phyloP scores from a whole-genome alignment of 2,888 invertebrate genomes.

The Caprella mutica region DNA sequence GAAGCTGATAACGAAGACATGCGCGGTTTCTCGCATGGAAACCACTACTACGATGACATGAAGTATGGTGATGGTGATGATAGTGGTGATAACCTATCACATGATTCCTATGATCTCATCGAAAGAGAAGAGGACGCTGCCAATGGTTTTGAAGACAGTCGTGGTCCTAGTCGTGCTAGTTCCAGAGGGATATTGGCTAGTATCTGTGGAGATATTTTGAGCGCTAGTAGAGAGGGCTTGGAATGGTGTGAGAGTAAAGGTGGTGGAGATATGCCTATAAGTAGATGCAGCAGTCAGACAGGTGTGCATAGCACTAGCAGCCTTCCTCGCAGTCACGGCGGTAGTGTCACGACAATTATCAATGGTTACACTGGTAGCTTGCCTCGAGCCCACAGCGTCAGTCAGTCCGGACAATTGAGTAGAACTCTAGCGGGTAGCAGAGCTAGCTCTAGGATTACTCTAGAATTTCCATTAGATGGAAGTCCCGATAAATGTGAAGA shows the following conservation, averaged over 20 bases:
- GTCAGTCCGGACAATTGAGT: constrained; percentile 23
- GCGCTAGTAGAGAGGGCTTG: constrained; percentile 22
- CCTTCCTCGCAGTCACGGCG: constrained; percentile 32
- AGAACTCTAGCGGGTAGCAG: constrained; percentile 28
- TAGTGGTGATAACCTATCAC: constrained; percentile 33
- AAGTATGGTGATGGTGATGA: constrained; percentile 22
- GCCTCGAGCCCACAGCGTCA: constrained; percentile 29
- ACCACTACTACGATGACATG: constrained; percentile 15
- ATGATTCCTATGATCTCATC: constrained; percentile 35
- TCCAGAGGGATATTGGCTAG: constrained; percentile 18
- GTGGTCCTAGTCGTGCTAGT: constrained; percentile 16
- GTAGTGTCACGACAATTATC: constrained; percentile 18
- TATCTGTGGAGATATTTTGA: constrained; percentile 8
- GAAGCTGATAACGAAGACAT: background rate
- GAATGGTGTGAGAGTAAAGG: constrained; percentile 31
- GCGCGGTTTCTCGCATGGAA: background rate
- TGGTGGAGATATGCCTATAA: constrained; percentile 15
- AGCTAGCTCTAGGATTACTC: constrained; percentile 31
- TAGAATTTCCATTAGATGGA: constrained; percentile 26
- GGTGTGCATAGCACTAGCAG: constrained; percentile 18
- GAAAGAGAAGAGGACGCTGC: constrained; percentile 30
- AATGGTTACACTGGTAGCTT: constrained; percentile 33
- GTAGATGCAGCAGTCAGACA: constrained; percentile 20
- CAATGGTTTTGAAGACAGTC: constrained; percentile 7
- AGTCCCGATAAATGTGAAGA: constrained; percentile 18